These are phyloP conservation scores for Chinchilla lanigera DNA, from an alignment of 2,113 vertebrate species.

Conservation along the genomic window DNA sequence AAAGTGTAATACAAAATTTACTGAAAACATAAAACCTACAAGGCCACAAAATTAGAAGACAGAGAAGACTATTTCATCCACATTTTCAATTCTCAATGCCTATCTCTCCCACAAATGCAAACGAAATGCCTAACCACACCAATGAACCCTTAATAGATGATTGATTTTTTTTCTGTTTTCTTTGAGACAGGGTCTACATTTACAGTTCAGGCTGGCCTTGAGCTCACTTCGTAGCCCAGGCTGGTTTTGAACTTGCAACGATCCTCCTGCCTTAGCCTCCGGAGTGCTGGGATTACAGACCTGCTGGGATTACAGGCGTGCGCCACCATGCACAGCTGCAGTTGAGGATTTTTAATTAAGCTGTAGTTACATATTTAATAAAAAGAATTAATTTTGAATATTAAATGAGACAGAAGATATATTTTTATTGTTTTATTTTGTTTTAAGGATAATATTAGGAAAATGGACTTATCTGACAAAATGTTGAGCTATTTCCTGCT, in stretches of 20 bases:
- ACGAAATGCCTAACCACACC: background rate
- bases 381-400: slow-evolving; percentile 31
- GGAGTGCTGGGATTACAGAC: no score
- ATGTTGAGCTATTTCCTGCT: background rate
- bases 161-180: no score
- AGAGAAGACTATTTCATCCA: background rate
- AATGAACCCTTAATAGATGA: background rate
- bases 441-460: background rate
- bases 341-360: slow-evolving; percentile 16
- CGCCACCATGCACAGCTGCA: background rate
- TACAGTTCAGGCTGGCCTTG: no score
- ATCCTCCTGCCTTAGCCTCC: no score
- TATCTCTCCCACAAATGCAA: background rate
- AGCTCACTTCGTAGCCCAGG: no score
- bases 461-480: background rate
- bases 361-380: background rate
- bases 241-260: no score
- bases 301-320: no score
- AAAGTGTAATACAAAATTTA: background rate
- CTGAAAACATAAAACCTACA: background rate
- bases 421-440: background rate
- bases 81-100: background rate
- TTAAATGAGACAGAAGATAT: background rate
- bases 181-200: no score
- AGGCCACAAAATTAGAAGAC: background rate